Conservation (phyloP, 2,797 vertebrate genomes). For the Pagetopsis macropterus region DNA sequence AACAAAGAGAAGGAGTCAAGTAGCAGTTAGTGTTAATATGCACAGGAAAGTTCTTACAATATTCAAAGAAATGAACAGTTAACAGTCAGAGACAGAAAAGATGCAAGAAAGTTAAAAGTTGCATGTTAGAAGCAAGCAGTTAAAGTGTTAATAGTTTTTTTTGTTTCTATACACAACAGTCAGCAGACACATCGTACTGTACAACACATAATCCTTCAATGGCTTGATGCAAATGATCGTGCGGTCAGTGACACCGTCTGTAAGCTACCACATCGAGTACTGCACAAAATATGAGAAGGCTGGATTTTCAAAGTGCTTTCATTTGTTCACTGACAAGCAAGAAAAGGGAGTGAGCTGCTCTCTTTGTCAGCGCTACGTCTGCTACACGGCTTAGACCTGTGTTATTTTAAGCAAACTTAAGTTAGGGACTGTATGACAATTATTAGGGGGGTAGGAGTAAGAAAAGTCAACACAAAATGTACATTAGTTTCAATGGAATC, state of each 20-base stretch:
- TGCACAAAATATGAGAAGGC: conserved; percentile 48
- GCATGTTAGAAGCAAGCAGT: conserved; percentile 81
- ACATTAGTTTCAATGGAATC: background rate
- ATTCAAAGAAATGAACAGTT: conserved; percentile 75
- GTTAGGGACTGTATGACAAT: conserved; percentile 20
- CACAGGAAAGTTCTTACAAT: conserved; percentile 80
- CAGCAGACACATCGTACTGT: conserved; percentile 50
- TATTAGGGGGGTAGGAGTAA: background rate
- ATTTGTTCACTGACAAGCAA: conserved; percentile 17
- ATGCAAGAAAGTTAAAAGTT: conserved; percentile 72
- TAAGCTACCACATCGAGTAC: conserved; percentile 24
- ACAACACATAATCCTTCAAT: conserved; percentile 59
- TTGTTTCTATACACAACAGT: conserved; percentile 84
- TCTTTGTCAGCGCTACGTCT: background rate
- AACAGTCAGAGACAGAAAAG: conserved; percentile 74
- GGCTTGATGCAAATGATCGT: conserved; percentile 47
- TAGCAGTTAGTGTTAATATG: conserved; percentile 78
- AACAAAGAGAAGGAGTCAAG: conserved; percentile 70
- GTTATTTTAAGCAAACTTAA: conserved; percentile 6
- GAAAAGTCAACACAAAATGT: background rate
- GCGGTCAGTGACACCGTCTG: conserved; percentile 33
- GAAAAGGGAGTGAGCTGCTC: conserved; percentile 10
- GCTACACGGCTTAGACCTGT: background rate
- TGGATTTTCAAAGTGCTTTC: conserved; percentile 65
- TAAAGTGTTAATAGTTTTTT: conserved; percentile 77